Percentiles rank a stretch among this genome's conserved stretches.
These are phyloP conservation scores for Enteromius trimaculatus DNA, from an alignment of 2,797 vertebrate genomes.

Conservation along the genomic window DNA sequence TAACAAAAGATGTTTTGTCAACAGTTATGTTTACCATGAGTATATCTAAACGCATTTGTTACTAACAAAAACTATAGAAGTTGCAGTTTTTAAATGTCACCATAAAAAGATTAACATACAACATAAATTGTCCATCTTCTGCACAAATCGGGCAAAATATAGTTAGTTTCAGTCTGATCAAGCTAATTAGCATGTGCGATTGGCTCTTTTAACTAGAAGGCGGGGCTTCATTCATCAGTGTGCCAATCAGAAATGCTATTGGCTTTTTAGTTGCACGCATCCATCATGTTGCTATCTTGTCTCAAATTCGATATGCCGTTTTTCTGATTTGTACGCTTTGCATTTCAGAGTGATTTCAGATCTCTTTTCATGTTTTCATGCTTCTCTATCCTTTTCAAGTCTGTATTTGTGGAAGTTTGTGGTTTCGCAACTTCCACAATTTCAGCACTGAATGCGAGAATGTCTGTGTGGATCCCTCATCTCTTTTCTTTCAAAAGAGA, in stretches of 20 bases:
- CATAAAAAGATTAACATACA: background rate
- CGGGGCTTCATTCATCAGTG: background rate
- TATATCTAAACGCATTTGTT: background rate
- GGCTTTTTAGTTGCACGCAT: conserved; percentile 57
- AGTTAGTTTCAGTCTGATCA: background rate
- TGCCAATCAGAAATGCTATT: background rate
- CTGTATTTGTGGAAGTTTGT: background rate
- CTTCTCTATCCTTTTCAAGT: background rate
- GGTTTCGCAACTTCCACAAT: background rate
- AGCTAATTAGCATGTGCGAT: background rate
- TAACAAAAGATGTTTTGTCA: background rate
- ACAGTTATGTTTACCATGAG: background rate
- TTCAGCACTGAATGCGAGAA: background rate
- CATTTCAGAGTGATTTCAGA: background rate
- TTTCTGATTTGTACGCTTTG: background rate
- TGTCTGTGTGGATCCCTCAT: background rate
- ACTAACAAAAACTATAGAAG: background rate
- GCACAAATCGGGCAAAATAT: background rate
- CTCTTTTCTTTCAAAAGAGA: background rate
- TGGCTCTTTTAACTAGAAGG: background rate
- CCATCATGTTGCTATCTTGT: conserved; percentile 1
- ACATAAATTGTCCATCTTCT: background rate
- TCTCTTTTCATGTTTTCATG: background rate
- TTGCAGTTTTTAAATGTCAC: background rate
- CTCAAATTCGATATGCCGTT: background rate